Base-by-base conservation (phyloP, 2,797 vertebrate species). In the Furcifer pardalis region DNA sequence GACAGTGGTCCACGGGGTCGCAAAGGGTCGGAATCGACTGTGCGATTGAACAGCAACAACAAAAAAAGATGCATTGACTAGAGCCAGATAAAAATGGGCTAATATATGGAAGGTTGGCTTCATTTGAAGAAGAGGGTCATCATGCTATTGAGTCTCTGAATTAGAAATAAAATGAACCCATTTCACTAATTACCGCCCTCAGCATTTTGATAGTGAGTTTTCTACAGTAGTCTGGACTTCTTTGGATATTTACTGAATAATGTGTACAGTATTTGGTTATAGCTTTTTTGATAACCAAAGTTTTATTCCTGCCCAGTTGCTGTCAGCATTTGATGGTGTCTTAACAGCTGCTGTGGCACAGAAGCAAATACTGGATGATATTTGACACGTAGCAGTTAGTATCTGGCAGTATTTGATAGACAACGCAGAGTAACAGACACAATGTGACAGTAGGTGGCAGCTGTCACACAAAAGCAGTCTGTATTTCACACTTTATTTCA, bases 341-440 rank as follows among this genome's bases (percentile, higher is more conserved):
- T 66, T 66, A 44, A 56, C 77, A 79, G 69, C 83, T 85, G 69
- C 44, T 19, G 37, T 65, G 35, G 59, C 63, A 9, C 44, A 79
- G 77, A 42, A 79, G 68, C 46, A 62, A 63, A 49, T 56, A 73
- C 37, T 21, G 72, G 77, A 79, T 72, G 32, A 49, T 79, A 63
- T 52, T 32, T 79, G 83, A 79, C 44, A 25, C 49, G 35, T 21
- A 52, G 42, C 83, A 79, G 77, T 84, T 62, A 62, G n/a, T 65
- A n/a, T 62, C 73, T 79, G 76, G 79, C 68, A 73, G 15, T 84
- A 74, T 79, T 73, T 65, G 83, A 35, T 69, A 84, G 83, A 27
- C 62, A 59, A 84, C 27, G 52, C 68, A 84, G 12, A 78, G 69
- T 7, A 84, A 32, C 46, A 44, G 68, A 63, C 77, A 73, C 32